A percentile compares a stretch with the other conserved stretches of the same genome.
Conservation (phyloP, 2,797 vertebrate genomes). For the Anomalospiza imberbis region DNA sequence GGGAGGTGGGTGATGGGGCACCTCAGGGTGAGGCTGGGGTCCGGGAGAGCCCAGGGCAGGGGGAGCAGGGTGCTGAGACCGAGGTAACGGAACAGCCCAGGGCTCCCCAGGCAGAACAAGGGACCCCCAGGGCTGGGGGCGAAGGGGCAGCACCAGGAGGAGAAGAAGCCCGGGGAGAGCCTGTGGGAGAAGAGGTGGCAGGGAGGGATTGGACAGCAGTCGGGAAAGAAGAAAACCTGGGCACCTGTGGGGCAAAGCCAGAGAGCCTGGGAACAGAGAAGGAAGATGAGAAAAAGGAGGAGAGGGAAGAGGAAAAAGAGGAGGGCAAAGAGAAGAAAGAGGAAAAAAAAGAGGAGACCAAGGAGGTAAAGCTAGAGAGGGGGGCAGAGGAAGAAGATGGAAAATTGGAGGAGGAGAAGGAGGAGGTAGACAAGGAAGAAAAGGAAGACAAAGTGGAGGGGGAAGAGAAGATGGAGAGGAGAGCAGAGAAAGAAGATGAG, state of each 20-base stretch:
- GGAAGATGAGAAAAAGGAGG: neutral
- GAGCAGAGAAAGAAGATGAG: neutral
- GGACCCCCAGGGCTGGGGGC: fast-evolving
- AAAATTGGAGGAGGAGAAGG: neutral
- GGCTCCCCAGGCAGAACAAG: neutral
- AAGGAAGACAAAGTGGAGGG: neutral
- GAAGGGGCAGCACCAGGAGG: neutral
- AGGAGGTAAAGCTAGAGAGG: neutral
- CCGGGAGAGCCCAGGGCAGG: neutral
- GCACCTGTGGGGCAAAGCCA: neutral
- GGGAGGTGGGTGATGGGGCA: neutral
- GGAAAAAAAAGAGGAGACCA: neutral
- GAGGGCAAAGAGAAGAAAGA: no score
- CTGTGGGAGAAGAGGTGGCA: neutral
- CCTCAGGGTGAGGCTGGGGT: neutral
- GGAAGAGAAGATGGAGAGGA: neutral
- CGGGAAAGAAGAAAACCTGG: neutral
- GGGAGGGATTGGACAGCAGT: neutral
- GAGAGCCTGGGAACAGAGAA: neutral
- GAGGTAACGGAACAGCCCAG: neutral
- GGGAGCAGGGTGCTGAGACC: neutral
- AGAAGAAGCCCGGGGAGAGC: neutral
- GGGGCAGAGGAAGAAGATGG: fast-evolving
- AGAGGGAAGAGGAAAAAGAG: neutral
- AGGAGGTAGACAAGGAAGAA: neutral